Evolutionary conservation across 2,797 vertebrate genomes (phyloP).

Genomic region (Gallinago stenura): DNA sequence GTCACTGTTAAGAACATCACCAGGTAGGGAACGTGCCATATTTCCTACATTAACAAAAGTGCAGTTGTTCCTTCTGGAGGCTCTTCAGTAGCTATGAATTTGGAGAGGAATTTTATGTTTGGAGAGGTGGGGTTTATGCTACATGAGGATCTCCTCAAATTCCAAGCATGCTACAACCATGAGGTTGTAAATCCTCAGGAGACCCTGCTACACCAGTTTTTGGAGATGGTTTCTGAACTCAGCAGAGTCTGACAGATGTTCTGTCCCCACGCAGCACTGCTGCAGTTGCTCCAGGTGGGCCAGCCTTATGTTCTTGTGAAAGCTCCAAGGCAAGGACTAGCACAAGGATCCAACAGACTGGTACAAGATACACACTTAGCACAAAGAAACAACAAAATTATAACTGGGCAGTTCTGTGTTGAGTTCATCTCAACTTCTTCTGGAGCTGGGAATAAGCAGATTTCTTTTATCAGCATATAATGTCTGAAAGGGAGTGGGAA

Average conservation of each 20-base stretch:
- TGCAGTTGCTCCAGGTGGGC: neutral
- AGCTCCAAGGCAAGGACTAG: neutral
- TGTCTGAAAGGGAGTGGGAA: neutral
- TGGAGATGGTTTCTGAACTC: neutral
- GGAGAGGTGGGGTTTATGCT: neutral
- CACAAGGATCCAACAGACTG: accelerated
- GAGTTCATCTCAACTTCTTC: neutral
- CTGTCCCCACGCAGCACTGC: accelerated
- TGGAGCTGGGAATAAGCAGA: neutral
- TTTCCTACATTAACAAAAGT: neutral
- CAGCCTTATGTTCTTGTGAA: neutral
- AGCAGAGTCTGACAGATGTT: neutral
- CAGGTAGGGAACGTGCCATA: neutral
- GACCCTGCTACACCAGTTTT: neutral
- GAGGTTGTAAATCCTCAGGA: neutral
- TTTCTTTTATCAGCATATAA: neutral
- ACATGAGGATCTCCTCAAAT: neutral
- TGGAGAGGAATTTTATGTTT: neutral
- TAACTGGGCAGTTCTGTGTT: neutral
- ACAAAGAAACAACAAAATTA: neutral
- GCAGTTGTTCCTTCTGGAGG: neutral
- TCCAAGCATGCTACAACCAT: neutral
- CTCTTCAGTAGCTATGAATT: neutral
- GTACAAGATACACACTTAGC: neutral
- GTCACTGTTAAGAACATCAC: neutral